Evolutionary conservation across 2,888 invertebrate species (phyloP).

Genomic region (Cephalotes varians): DNA sequence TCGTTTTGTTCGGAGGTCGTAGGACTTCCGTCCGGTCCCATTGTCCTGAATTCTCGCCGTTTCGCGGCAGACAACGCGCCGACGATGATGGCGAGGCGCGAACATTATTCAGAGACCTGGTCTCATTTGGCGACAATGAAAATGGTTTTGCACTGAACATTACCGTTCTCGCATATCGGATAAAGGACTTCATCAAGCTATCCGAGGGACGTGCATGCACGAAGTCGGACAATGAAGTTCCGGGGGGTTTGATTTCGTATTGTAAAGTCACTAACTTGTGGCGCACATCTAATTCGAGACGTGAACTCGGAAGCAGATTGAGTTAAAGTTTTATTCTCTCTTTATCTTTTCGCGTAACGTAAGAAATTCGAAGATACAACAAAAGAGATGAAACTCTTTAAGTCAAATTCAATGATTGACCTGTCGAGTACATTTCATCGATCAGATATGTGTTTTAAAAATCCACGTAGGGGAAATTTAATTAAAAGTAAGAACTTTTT

Average conservation of each 20-base stretch:
- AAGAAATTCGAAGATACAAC: neutral
- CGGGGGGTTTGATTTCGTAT: conserved; percentile 12
- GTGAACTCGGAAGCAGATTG: neutral
- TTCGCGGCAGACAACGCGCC: neutral
- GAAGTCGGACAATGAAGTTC: conserved; percentile 1
- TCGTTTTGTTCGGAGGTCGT: conserved; percentile 62
- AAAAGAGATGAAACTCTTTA: neutral
- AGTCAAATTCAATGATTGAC: neutral
- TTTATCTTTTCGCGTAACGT: neutral
- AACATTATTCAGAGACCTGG: conserved; percentile 17
- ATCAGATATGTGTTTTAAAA: neutral
- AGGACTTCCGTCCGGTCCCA: conserved; percentile 37
- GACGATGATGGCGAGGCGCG: conserved; percentile 16
- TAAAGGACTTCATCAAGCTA: conserved; percentile 28
- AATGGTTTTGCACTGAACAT: conserved; percentile 22
- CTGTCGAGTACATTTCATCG: neutral
- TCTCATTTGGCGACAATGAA: conserved; percentile 42
- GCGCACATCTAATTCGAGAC: neutral
- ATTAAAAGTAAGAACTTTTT: neutral
- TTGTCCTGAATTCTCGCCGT: conserved; percentile 43
- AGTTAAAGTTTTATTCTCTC: neutral
- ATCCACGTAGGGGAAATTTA: neutral
- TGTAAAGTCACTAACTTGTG: conserved; percentile 11
- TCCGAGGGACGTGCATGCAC: neutral
- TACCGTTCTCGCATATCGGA: conserved; percentile 13